Evolutionary conservation across 1,140 invertebrate genomes (phyloP).

Genomic region (Branchinecta lynchi): DNA sequence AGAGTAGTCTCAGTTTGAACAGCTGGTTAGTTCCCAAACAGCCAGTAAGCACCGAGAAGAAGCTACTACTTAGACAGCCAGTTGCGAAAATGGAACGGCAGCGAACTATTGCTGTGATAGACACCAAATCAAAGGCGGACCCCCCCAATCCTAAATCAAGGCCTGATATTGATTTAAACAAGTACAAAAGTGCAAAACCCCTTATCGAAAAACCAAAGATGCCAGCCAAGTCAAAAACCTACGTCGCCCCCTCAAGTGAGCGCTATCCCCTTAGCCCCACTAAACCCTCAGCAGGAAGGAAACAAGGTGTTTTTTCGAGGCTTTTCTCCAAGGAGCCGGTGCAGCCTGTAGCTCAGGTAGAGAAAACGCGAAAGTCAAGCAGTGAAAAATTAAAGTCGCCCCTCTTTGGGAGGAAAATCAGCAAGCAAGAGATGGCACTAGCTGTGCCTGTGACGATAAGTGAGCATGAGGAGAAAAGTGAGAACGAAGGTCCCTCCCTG

Average conservation of each 20-base stretch:
- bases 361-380: not conserved
- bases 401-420: not conserved
- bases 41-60: not conserved
- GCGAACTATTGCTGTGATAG: not conserved
- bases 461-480: not conserved
- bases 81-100: not conserved
- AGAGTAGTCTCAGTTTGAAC: too few relatives aligned
- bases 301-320: not conserved
- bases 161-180: not conserved
- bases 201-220: not conserved
- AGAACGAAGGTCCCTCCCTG: not conserved
- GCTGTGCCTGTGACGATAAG: not conserved
- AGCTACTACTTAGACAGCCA: not conserved
- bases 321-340: not conserved
- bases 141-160: not conserved
- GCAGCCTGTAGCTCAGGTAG: not conserved
- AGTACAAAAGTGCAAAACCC: slow-evolving; percentile 1
- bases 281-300: not conserved
- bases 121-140: not conserved
- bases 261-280: not conserved
- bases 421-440: not conserved
- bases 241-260: not conserved
- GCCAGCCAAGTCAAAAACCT: slow-evolving; percentile 2
- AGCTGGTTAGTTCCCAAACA: too few relatives aligned
- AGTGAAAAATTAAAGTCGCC: not conserved